Evolutionary conservation across 2,797 vertebrate genomes (phyloP).

Genomic region (Molossus molossus): DNA sequence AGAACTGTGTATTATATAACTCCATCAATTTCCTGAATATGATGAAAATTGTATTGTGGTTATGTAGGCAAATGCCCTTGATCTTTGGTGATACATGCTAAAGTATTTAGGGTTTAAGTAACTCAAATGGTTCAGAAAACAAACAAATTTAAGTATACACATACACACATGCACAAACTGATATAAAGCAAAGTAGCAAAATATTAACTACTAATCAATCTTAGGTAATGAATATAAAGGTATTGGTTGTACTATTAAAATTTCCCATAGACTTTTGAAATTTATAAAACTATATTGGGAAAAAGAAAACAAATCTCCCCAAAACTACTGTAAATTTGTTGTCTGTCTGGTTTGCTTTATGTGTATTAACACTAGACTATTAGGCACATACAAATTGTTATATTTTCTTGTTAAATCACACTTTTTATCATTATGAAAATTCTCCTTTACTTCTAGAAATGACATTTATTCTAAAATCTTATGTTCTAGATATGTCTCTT

Average conservation of each 20-base stretch:
- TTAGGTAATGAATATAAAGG: neutral
- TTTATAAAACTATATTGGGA: neutral
- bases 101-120: neutral
- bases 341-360: neutral
- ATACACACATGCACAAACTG: neutral
- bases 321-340: neutral
- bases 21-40: neutral
- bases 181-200: neutral
- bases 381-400: neutral
- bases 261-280: neutral
- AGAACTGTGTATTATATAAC: neutral
- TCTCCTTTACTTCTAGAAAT: neutral
- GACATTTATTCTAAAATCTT: constrained; percentile 10
- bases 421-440: neutral
- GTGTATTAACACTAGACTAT: neutral
- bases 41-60: neutral
- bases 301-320: neutral
- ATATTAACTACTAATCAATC: neutral
- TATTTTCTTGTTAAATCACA: neutral
- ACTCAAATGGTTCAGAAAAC: neutral
- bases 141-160: neutral
- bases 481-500: neutral
- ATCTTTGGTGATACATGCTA: neutral
- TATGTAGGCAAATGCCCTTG: neutral
- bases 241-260: neutral